A percentile compares a stretch with the other conserved stretches of the same genome.
Conservation (phyloP, 2,888 invertebrate genomes). For the Cybosia mesomella region DNA sequence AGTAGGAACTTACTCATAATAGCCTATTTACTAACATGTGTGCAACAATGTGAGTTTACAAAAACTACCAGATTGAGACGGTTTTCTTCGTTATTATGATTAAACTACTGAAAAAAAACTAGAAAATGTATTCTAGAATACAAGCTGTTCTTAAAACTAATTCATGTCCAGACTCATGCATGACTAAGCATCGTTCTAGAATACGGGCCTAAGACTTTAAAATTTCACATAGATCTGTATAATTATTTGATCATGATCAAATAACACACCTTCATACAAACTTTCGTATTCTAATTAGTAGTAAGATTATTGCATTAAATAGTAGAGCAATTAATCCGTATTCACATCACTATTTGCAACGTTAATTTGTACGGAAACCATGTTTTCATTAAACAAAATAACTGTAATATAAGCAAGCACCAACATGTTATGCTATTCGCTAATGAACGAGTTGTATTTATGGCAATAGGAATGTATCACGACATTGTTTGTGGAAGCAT, state of each 20-base stretch:
- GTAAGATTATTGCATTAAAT: neutral
- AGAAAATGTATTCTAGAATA: neutral
- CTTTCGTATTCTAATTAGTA: neutral
- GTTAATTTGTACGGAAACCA: neutral
- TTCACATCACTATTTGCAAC: neutral
- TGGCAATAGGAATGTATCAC: neutral
- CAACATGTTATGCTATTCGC: neutral
- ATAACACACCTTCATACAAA: neutral
- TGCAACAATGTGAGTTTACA: neutral
- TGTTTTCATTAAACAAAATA: neutral
- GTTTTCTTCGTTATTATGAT: no score
- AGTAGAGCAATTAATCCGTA: neutral
- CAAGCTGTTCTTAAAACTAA: no score
- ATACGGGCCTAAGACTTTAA: no score
- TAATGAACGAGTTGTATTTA: conserved; percentile 6
- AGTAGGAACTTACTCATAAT: no score
- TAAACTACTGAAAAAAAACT: neutral
- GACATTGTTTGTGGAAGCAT: neutral
- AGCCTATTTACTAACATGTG: no score
- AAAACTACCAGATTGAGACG: neutral
- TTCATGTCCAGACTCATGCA: no score
- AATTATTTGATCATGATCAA: neutral
- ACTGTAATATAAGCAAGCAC: neutral
- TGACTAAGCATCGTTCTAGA: no score
- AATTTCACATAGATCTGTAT: neutral